Evolutionary conservation across 2,797 vertebrate genomes (phyloP), one percentile per base, ranked within the genome.

Genomic region (Sebastes goodei): DNA sequence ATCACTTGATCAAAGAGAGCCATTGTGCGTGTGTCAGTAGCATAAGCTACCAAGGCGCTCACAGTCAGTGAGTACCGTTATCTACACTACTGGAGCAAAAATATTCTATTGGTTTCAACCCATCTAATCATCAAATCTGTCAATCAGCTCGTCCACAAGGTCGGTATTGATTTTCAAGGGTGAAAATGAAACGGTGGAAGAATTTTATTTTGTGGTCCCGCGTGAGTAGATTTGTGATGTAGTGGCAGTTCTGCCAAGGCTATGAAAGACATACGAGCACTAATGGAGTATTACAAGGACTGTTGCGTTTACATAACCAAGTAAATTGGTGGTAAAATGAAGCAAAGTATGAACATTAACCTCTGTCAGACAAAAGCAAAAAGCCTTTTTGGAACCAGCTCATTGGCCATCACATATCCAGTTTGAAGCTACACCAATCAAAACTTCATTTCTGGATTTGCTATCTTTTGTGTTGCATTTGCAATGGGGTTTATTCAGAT

Each of bases 161-260:
- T 88, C 82, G 55, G 30, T 63, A 83, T 81, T 80, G 85, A 90
- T 91, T 92, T 91, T 81, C 29, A 82, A 77, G 72, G 64, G 67
- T 61, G 46, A 71, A 78, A 86, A 80, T 83, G 10, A 89, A 92
- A 81, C 57, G 30, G 27, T 71, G 67, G 84, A 76, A 71, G 23
- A 71, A 63, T 68, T 81, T 69, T 3, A 27, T 82, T 84, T 33
- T 78, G 29, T 33, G 2, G 66, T 89, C 84, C 74, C 83, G 72
- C 72, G 35, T 83, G 85, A 92, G 85, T 80, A 76, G 61, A 86
- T 88, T 73, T 75, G 71, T 78, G 75, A 88, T 86, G 80, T 25
- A 64, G 77, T 65, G 65, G 69, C 80, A 83, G 63, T 83, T 79
- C 79, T 90, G 65, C 78, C 67, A 38, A 87, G 86, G 89, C 89